phyloP scores from a whole-genome alignment of 2,888 invertebrate genomes.

The Pseudococcus longispinus region DNA sequence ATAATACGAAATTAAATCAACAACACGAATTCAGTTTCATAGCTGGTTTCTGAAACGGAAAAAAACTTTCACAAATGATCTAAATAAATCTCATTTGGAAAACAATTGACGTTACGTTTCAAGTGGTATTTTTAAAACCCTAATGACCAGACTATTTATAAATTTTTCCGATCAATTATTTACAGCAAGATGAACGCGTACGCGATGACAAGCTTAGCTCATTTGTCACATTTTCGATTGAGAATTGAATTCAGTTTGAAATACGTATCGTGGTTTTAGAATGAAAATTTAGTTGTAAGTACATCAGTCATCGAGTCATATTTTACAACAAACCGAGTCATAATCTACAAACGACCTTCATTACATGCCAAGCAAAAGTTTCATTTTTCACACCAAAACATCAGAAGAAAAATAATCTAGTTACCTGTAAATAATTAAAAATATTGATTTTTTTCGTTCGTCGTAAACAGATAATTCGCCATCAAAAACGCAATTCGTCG shows the following conservation, averaged over 20 bases:
- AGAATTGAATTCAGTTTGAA: not conserved
- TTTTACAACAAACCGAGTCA: not conserved
- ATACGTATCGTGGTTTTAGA: not conserved
- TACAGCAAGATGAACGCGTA: not conserved
- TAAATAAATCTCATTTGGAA: not conserved
- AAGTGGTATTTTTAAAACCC: not conserved
- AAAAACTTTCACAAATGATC: slow-evolving; percentile 23
- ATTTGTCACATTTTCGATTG: not conserved
- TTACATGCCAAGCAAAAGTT: not conserved
- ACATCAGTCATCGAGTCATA: not conserved
- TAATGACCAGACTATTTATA: not conserved
- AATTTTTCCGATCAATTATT: not conserved
- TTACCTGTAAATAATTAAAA: not conserved
- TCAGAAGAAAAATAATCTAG: not conserved
- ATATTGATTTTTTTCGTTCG: not conserved
- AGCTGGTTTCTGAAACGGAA: not conserved
- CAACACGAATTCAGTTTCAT: not conserved
- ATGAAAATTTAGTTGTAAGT: not conserved
- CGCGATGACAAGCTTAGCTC: not conserved
- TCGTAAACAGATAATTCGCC: not conserved
- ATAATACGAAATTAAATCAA: not conserved
- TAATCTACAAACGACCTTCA: slow-evolving; percentile 32
- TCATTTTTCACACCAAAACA: not conserved
- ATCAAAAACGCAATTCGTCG: not conserved
- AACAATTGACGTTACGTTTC: not conserved